These are phyloP conservation scores for Ariopsis seemanni DNA, from an alignment of 2,113 vertebrate genomes.

Conservation along the genomic window DNA sequence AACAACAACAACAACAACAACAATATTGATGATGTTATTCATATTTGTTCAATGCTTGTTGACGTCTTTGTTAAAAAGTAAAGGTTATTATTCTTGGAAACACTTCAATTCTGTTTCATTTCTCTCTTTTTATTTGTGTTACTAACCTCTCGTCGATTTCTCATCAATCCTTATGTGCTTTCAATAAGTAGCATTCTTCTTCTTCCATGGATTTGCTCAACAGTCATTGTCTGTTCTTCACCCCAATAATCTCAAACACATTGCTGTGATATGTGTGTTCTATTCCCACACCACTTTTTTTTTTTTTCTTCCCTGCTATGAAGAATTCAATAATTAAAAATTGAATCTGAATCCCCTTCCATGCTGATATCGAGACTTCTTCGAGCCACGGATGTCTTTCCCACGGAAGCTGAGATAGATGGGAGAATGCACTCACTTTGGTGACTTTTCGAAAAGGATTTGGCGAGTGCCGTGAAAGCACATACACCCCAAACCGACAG, in stretches of 20 bases:
- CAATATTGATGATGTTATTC: not conserved
- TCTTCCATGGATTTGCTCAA: not conserved
- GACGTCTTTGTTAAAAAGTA: not conserved
- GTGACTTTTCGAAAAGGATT: constrained; percentile 14
- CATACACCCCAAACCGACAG: constrained; percentile 32
- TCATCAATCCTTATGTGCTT: not conserved
- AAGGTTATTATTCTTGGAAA: not conserved
- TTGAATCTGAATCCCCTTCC: not conserved
- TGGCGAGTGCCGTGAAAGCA: not conserved
- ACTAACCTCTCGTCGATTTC: not conserved
- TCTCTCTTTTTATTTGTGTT: not conserved
- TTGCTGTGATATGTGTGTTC: not conserved
- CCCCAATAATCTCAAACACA: not conserved
- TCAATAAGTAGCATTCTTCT: not conserved
- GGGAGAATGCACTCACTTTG: not conserved
- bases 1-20: not conserved
- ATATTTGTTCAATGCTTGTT: not conserved
- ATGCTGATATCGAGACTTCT: not conserved
- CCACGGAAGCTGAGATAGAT: constrained; percentile 27
- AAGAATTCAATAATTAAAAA: constrained; percentile 29
- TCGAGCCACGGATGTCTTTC: constrained; percentile 5
- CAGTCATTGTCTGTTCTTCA: not conserved
- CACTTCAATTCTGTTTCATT: not conserved
- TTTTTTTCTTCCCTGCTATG: constrained; percentile 7
- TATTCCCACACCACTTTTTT: not conserved